phyloP scores from a whole-genome alignment of 92 coral and sea anemone species.

The Epizoanthus stellaris region DNA sequence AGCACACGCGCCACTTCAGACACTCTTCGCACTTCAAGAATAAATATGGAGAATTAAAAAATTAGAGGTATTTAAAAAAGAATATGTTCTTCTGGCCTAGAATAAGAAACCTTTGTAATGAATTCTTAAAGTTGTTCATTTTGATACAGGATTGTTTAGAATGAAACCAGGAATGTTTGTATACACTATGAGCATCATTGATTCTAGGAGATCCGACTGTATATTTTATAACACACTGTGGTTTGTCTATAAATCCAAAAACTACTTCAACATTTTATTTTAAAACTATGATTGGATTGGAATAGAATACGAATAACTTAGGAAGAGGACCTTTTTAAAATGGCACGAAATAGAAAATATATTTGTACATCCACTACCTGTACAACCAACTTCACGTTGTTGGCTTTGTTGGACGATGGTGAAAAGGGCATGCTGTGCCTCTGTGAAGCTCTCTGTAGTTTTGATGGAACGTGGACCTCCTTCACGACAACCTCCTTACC shows the following conservation, averaged over 20 bases:
- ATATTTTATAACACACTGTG: too few species aligned
- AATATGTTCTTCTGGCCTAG: constrained; percentile 3
- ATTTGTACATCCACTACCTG: constrained; percentile 12
- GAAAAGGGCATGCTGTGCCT: constrained; percentile 36
- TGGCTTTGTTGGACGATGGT: constrained; percentile 38
- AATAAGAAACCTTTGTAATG: not conserved
- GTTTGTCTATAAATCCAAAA: too few species aligned
- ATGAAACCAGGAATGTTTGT: too few species aligned
- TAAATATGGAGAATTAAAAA: not conserved
- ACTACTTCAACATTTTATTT: too few species aligned
- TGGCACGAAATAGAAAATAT: too few species aligned
- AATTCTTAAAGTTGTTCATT: too few species aligned
- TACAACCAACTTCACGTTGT: constrained; percentile 28
- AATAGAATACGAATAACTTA: too few species aligned
- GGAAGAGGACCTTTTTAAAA: too few species aligned
- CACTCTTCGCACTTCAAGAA: constrained; percentile 57
- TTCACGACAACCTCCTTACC: not conserved
- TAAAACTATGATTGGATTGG: too few species aligned
- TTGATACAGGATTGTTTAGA: too few species aligned
- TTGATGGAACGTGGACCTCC: constrained; percentile 13
- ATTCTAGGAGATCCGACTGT: too few species aligned
- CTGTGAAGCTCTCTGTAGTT: constrained; percentile 32
- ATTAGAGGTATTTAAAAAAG: not conserved
- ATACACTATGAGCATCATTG: too few species aligned
- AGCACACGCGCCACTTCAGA: constrained; percentile 56